Evolutionary conservation across 2,888 invertebrate genomes (phyloP).

Genomic region (Creontiades dilutus): DNA sequence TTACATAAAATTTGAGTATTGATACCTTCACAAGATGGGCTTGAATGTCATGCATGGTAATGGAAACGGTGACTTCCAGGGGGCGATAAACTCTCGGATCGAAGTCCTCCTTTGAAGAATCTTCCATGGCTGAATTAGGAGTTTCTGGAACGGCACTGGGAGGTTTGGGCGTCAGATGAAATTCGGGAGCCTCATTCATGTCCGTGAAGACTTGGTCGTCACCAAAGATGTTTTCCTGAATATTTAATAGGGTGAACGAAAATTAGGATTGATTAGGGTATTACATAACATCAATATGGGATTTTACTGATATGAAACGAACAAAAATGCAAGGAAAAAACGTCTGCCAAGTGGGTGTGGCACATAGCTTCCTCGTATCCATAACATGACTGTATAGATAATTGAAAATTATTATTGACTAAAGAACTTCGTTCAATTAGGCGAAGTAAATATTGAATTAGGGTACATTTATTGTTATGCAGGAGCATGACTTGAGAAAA

Average conservation of each 20-base stretch:
- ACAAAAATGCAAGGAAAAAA: too few relatives aligned
- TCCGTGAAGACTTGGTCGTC: conserved; percentile 96
- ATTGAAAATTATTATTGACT: too few relatives aligned
- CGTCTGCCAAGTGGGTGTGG: too few relatives aligned
- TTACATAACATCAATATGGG: too few relatives aligned
- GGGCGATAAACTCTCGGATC: conserved; percentile 94
- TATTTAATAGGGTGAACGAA: neutral
- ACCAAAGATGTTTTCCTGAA: conserved; percentile 96
- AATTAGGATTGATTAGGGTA: neutral
- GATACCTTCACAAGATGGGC: conserved; percentile 91
- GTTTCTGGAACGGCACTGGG: conserved; percentile 72
- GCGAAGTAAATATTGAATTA: too few relatives aligned
- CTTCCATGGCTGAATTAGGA: conserved; percentile 72
- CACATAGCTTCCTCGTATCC: too few relatives aligned
- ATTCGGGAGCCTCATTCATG: conserved; percentile 82
- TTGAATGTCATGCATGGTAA: conserved; percentile 96
- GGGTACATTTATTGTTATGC: too few relatives aligned
- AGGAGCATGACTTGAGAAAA: too few relatives aligned
- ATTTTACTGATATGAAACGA: neutral
- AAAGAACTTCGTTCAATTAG: too few relatives aligned
- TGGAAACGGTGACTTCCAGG: conserved; percentile 93
- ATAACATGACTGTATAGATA: too few relatives aligned
- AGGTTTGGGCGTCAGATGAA: conserved; percentile 74
- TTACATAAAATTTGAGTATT: neutral
- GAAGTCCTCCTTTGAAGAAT: conserved; percentile 75